Conservation (phyloP, 35 echinoderm and acorn worm species). For the Hemicentrotus pulcherrimus region DNA sequence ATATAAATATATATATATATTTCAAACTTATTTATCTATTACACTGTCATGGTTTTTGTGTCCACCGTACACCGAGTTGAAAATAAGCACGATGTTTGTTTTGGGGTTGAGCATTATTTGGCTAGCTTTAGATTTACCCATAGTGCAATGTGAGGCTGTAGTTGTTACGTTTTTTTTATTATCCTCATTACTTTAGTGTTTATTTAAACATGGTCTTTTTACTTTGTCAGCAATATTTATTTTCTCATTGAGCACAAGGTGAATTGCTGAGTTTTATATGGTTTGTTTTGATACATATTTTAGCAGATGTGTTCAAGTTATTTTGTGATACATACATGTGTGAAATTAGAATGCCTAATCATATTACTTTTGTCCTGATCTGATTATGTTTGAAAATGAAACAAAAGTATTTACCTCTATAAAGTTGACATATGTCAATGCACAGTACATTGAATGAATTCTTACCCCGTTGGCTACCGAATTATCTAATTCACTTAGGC, state of each 20-base stretch:
- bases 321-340: neutral
- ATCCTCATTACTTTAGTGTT: neutral
- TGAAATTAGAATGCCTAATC: neutral
- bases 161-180: neutral
- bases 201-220: neutral
- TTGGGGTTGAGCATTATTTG: neutral
- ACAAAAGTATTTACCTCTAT: neutral
- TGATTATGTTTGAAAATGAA: neutral
- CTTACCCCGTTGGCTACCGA: neutral
- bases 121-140: neutral
- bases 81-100: neutral
- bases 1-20: conserved; percentile 43
- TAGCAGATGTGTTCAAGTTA: neutral
- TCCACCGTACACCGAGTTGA: neutral
- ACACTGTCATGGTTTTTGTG: neutral
- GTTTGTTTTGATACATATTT: conserved; percentile 2
- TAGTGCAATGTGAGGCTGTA: conserved; percentile 45
- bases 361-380: neutral
- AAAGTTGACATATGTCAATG: neutral
- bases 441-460: neutral
- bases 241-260: neutral
- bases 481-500: no score
- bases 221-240: conserved; percentile 12
- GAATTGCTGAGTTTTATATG: neutral
- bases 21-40: conserved; percentile 45